These are phyloP conservation scores for Hyaena hyaena DNA, from an alignment of 2,113 vertebrate genomes.

Conservation along the genomic window DNA sequence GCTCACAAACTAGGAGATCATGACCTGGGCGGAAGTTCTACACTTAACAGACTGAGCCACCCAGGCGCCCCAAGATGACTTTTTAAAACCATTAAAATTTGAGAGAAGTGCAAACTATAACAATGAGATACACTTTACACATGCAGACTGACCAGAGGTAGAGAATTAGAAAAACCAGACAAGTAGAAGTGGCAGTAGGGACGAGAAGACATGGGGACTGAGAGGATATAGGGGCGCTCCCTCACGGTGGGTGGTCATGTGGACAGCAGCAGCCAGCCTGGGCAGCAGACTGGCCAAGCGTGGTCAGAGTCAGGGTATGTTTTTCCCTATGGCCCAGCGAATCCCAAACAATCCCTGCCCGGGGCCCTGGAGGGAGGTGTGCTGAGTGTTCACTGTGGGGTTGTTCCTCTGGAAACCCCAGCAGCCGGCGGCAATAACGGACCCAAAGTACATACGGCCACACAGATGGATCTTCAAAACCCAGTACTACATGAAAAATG, in stretches of 20 bases:
- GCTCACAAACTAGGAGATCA: too few species aligned
- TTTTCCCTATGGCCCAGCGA: background rate
- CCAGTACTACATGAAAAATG: background rate
- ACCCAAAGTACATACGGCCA: background rate
- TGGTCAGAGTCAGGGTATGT: background rate
- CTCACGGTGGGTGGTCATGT: background rate
- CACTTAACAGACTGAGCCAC: too few species aligned
- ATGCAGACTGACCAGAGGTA: background rate
- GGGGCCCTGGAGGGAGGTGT: background rate
- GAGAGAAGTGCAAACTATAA: slow-evolving; percentile 38
- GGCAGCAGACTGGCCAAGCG: background rate
- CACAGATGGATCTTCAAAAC: background rate
- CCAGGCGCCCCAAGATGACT: too few species aligned
- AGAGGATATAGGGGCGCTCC: background rate
- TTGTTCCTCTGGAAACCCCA: background rate
- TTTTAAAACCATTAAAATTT: background rate
- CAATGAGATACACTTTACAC: background rate
- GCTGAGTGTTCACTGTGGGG: background rate
- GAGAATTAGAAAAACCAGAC: background rate
- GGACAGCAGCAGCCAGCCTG: background rate
- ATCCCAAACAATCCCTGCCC: background rate
- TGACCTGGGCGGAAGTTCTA: too few species aligned
- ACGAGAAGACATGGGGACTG: too few species aligned
- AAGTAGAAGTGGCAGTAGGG: background rate
- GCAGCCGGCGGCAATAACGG: background rate